Percentiles rank a stretch among this genome's conserved stretches.
These are phyloP conservation scores for Acrossocheilus fasciatus DNA, from an alignment of 2,797 vertebrate genomes.

Conservation along the genomic window DNA sequence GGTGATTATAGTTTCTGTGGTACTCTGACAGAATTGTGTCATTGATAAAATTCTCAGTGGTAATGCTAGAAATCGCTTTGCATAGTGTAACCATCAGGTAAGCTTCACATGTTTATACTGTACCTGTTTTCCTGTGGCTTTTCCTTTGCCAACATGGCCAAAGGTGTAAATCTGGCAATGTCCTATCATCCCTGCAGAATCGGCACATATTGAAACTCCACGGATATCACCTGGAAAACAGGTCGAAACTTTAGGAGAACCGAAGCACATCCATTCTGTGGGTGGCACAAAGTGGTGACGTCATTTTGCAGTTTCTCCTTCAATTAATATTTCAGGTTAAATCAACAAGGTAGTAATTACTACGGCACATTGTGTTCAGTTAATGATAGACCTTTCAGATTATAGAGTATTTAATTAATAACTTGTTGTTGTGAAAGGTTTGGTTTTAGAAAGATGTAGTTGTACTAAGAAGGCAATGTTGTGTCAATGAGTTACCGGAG, in stretches of 20 bases:
- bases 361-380: background rate
- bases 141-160: conserved; percentile 3
- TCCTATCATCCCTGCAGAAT: conserved; percentile 52
- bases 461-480: background rate
- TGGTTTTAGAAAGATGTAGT: background rate
- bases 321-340: background rate
- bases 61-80: background rate
- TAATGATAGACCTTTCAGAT: conserved; percentile 12
- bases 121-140: conserved; percentile 51
- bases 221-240: conserved; percentile 52
- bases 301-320: background rate
- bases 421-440: background rate
- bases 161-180: conserved; percentile 55
- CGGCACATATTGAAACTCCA: conserved; percentile 53
- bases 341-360: background rate
- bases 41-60: background rate
- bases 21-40: background rate
- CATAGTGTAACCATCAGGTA: background rate
- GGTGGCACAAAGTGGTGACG: background rate
- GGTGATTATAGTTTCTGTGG: background rate
- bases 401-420: background rate
- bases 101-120: background rate
- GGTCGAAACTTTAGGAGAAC: background rate
- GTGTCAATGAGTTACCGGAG: background rate
- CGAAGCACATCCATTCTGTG: background rate